Evolutionary conservation across 2,888 invertebrate species (phyloP).

Genomic region (Gisinianus flammeolus): DNA sequence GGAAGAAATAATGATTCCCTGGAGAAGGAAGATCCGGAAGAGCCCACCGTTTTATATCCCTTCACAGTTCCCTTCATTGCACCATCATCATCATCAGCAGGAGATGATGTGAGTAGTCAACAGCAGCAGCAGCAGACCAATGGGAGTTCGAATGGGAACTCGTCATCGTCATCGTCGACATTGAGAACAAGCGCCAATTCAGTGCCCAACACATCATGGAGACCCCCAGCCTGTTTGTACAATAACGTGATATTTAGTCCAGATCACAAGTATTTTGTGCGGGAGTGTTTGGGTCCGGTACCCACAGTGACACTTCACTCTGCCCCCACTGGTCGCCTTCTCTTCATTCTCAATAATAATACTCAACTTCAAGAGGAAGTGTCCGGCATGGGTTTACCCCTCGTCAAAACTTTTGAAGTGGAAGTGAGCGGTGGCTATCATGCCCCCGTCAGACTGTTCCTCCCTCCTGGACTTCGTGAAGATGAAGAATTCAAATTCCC

Average conservation of each 20-base stretch:
- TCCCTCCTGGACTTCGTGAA: conserved; percentile 83
- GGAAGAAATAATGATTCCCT: conserved; percentile 2
- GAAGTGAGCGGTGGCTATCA: conserved; percentile 72
- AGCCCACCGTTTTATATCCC: conserved; percentile 3
- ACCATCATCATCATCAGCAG: background rate
- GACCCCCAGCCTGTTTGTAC: conserved; percentile 54
- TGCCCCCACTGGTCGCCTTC: conserved; percentile 48
- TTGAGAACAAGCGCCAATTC: no score
- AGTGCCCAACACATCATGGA: conserved; percentile 25
- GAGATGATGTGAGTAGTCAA: background rate
- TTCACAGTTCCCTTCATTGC: background rate
- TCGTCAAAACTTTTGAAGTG: conserved; percentile 70
- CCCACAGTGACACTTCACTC: conserved; percentile 61
- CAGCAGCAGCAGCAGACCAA: background rate
- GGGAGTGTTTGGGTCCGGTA: conserved; percentile 77
- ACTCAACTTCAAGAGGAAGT: conserved; percentile 70
- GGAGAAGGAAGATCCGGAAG: conserved; percentile 17
- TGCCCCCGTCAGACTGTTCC: conserved; percentile 76
- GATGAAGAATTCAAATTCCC: conserved; percentile 83
- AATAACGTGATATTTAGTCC: conserved; percentile 60
- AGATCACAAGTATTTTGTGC: conserved; percentile 66
- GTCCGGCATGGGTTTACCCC: conserved; percentile 74
- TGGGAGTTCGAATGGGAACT: background rate
- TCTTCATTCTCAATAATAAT: conserved; percentile 68
- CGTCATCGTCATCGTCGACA: background rate